Percentiles rank a stretch among this genome's conserved stretches.
phyloP scores from a whole-genome alignment of 2,888 invertebrate genomes.

The Andrena bicolor region DNA sequence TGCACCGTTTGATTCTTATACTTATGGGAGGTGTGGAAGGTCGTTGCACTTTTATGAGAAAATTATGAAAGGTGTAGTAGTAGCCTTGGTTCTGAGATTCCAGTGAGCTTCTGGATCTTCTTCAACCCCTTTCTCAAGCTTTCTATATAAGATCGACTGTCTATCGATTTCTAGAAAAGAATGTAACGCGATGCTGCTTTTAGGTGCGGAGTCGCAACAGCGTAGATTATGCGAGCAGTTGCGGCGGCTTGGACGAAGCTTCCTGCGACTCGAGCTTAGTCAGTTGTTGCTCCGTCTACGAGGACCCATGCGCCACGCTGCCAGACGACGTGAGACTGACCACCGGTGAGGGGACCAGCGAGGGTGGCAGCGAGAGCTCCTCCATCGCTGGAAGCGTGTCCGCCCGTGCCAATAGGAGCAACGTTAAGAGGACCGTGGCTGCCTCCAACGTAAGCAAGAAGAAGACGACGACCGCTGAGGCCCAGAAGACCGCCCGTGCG shows the following conservation, averaged over 20 bases:
- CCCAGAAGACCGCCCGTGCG: conserved; percentile 79
- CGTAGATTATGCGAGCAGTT: conserved; percentile 90
- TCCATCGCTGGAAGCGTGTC: conserved; percentile 87
- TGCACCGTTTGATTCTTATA: conserved; percentile 28
- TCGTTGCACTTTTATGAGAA: neutral
- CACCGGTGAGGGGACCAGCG: conserved; percentile 87
- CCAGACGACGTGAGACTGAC: conserved; percentile 79
- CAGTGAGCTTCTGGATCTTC: no score
- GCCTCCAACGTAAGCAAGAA: conserved; percentile 85
- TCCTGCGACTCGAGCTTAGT: conserved; percentile 93
- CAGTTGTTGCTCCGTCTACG: conserved; percentile 91
- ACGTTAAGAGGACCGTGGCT: conserved; percentile 62
- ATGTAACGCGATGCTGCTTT: neutral
- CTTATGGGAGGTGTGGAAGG: no score
- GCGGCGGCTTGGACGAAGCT: conserved; percentile 87
- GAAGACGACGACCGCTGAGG: conserved; percentile 87
- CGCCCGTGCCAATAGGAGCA: conserved; percentile 70
- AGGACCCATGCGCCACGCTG: conserved; percentile 86
- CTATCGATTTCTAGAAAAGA: no score
- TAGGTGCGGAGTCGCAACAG: conserved; percentile 87
- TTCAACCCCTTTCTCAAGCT: no score
- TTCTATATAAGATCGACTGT: no score
- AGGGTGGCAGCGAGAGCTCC: conserved; percentile 92
- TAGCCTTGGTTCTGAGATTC: no score
- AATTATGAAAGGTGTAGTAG: no score